Conservation (phyloP, 2,113 vertebrate species). For the Cyprinus carpio region DNA sequence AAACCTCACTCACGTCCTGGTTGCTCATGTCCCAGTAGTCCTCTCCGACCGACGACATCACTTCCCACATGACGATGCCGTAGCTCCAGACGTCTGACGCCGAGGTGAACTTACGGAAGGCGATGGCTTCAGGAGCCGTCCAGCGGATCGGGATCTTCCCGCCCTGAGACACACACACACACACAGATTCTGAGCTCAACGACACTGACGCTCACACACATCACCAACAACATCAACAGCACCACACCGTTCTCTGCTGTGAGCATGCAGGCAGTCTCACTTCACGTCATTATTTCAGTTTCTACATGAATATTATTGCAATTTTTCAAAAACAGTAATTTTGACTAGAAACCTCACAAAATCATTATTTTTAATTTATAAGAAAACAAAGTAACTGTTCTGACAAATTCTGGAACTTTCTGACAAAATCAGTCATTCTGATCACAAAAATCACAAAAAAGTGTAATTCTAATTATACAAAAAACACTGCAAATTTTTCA, state of each 20-base stretch:
- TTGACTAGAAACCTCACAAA: no score
- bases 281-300: no score
- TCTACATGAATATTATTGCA: no score
- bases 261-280: no score
- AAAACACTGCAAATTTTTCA: not conserved
- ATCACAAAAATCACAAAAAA: not conserved
- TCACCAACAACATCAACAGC: no score
- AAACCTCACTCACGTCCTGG: slow-evolving; percentile 47
- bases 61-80: slow-evolving; percentile 63
- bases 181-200: no score
- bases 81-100: slow-evolving; percentile 63
- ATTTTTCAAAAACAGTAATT: not conserved
- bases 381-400: not conserved
- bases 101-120: slow-evolving; percentile 62
- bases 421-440: no score
- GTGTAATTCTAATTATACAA: not conserved
- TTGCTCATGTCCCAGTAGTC: slow-evolving; percentile 64
- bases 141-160: slow-evolving; percentile 64
- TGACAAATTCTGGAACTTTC: not conserved
- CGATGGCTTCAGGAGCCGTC: slow-evolving; percentile 62
- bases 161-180: slow-evolving; percentile 42
- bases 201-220: no score
- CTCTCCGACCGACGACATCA: slow-evolving; percentile 62
- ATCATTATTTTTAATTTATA: not conserved
- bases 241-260: no score